Conservation (phyloP, 2,113 vertebrate species). For the Nanorana parkeri region DNA sequence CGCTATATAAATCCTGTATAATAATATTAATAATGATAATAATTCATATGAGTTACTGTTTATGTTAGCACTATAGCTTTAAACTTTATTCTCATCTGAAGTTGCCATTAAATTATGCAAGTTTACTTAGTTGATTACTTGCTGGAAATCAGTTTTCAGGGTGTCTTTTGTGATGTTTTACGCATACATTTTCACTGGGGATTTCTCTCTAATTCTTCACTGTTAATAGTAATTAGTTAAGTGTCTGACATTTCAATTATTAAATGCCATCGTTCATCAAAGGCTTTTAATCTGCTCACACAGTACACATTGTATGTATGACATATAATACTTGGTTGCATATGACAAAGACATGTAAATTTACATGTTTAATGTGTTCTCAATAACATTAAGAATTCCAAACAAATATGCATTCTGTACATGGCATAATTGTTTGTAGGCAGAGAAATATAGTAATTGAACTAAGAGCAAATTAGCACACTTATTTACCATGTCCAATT, state of each 20-base stretch:
- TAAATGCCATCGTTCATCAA: neutral
- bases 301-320: neutral
- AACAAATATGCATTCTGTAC: neutral
- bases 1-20: no score
- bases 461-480: neutral
- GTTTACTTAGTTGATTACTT: no score
- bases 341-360: no score
- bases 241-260: neutral
- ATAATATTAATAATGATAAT: no score
- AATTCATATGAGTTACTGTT: no score
- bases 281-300: neutral
- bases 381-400: neutral
- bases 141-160: no score
- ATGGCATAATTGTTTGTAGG: neutral
- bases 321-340: neutral
- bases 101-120: no score
- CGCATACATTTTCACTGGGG: no score
- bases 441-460: neutral
- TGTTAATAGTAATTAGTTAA: neutral
- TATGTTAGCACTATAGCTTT: no score
- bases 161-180: no score
- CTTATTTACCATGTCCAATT: slow-evolving; percentile 3
- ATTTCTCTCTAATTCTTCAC: no score
- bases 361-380: neutral
- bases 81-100: no score